Base-by-base conservation (phyloP, 2,888 invertebrate species). In the Crioceris asparagi region DNA sequence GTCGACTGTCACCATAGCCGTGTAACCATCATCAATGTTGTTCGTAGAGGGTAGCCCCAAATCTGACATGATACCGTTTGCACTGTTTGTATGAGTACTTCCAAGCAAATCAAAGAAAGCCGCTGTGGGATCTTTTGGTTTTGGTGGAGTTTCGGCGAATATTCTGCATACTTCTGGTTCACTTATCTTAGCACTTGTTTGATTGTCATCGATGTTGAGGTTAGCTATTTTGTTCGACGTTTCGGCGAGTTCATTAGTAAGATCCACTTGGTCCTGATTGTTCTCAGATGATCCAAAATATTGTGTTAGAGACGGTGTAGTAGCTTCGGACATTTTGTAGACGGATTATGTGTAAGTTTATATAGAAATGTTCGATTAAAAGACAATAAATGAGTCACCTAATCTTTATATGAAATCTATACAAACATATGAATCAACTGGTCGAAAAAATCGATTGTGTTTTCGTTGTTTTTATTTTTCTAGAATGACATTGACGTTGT, bases 251-350 rank as follows among this genome's bases (percentile, higher is more conserved):
- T 52, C 53, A 25, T 55, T 41, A 10, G 52, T 40, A 36, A 56
- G 48, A 37, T 57, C 54, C 27, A 47, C 44, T 35, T 53, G 42
- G 33, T 50, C 50, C 17, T 49, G 45, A 27, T 49, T 44, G 14
- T 41, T 49, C 25, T 40, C 48, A 36, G 48, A 38, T 11, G 50
- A 47, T 17, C 67, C 69, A 55, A 74, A 75, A 60, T 74, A 74
- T 56, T 73, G 70, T 57, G 71, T 73, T 46, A 74, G 60, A 38
- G 68, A 67, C 39, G 72, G 72, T 51, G 68, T 66, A 17, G 39
- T 18, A 14, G 34, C 33, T 36, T 42, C 39, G 26, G 46, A 40
- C 44, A 46, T 44, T 35, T 41, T 36, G n/a, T n/a, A n/a, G n/a
- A n/a, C n/a, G n/a, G n/a, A n/a, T n/a, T n/a, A n/a, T n/a, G n/a